Percentiles rank a stretch among this genome's conserved stretches.
phyloP scores from a whole-genome alignment of 2,888 invertebrate species.

The Tachina fera region DNA sequence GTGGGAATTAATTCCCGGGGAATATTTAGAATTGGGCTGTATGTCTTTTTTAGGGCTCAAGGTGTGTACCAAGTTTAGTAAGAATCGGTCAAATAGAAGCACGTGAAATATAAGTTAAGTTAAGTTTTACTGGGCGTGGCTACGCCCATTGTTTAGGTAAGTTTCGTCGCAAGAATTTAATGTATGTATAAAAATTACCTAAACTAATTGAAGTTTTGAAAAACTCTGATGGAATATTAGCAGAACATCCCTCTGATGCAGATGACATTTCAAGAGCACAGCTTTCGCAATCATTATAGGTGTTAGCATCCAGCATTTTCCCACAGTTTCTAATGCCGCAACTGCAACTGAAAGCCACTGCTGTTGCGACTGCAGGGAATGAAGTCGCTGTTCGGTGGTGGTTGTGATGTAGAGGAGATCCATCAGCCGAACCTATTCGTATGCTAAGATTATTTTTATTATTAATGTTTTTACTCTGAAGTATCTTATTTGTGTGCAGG shows the following conservation, averaged over 20 bases:
- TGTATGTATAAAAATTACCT: conserved; percentile 82
- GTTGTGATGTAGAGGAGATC: conserved; percentile 78
- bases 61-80: no score
- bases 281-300: conserved; percentile 81
- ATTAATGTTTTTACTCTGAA: conserved; percentile 56
- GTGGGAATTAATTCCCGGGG: no score
- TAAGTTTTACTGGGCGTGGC: no score
- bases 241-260: conserved; percentile 86
- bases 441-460: conserved; percentile 57
- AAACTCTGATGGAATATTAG: conserved; percentile 92
- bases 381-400: conserved; percentile 76
- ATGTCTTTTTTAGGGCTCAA: no score
- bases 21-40: no score
- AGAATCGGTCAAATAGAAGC: no score
- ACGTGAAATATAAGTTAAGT: no score
- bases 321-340: conserved; percentile 49
- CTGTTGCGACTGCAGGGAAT: conserved; percentile 77
- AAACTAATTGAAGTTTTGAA: conserved; percentile 95
- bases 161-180: neutral
- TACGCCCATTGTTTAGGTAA: neutral
- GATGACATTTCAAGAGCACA: conserved; percentile 83
- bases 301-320: conserved; percentile 57
- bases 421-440: conserved; percentile 31
- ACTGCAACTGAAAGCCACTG: conserved; percentile 42
- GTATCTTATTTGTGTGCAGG: conserved; percentile 69